phyloP scores from a whole-genome alignment of 2,888 invertebrate species.

The Daptonema setosum region DNA sequence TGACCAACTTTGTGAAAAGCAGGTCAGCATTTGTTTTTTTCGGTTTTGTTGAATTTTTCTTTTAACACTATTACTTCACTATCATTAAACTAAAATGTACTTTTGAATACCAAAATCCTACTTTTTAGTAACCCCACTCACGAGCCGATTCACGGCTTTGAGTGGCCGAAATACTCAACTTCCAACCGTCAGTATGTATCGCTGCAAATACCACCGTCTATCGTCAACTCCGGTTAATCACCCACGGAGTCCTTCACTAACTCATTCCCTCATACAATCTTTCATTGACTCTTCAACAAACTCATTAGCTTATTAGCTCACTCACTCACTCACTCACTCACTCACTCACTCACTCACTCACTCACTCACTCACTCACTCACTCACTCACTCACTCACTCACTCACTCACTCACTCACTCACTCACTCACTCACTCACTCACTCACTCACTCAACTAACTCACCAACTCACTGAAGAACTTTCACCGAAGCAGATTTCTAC shows the following conservation, averaged over 20 bases:
- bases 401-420: too few species aligned
- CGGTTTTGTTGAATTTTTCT: neutral
- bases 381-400: too few species aligned
- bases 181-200: slow-evolving; percentile 16
- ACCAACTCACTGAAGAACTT: too few species aligned
- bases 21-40: slow-evolving; percentile 8
- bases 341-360: too few species aligned
- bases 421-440: too few species aligned
- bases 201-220: slow-evolving; percentile 16
- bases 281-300: too few species aligned
- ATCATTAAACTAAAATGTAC: neutral
- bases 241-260: too few species aligned
- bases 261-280: too few species aligned
- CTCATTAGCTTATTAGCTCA: too few species aligned
- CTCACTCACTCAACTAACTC: too few species aligned
- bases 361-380: too few species aligned
- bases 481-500: slow-evolving; percentile 13
- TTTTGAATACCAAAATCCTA: neutral
- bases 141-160: slow-evolving; percentile 9
- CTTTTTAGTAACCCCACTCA: slow-evolving; percentile 17
- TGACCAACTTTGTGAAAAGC: slow-evolving; percentile 20
- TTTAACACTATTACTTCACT: neutral
- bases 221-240: neutral
- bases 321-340: too few species aligned
- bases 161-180: slow-evolving; percentile 17